Evolutionary conservation across 2,113 vertebrate genomes (phyloP).

Genomic region (Mus pahari): DNA sequence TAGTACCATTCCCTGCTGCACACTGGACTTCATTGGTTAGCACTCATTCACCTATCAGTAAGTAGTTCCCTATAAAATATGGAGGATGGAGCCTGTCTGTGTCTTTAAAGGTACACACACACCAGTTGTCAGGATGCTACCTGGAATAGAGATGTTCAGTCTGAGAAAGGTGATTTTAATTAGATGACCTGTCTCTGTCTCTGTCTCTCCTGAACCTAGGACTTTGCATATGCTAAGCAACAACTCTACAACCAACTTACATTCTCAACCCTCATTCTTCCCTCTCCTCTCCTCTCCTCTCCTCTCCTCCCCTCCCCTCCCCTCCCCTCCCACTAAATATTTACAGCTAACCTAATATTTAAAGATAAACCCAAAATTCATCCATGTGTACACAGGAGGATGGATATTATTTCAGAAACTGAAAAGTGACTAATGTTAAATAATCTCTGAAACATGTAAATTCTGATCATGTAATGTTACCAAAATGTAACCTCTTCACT

Average conservation of each 20-base stretch:
- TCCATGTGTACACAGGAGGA: background rate
- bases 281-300: too few relatives aligned
- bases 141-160: background rate
- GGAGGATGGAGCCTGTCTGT: background rate
- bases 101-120: background rate
- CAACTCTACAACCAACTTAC: background rate
- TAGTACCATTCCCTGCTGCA: background rate
- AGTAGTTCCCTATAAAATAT: background rate
- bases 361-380: background rate
- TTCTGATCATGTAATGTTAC: background rate
- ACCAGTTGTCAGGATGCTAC: background rate
- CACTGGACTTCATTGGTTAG: background rate
- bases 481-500: background rate
- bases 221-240: background rate
- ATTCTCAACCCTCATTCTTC: background rate
- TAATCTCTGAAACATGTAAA: background rate
- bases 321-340: background rate
- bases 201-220: background rate
- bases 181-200: background rate
- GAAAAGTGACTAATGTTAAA: constrained; percentile 8
- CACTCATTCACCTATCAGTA: background rate
- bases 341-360: background rate
- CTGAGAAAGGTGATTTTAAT: background rate
- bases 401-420: background rate
- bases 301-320: too few relatives aligned